Evolutionary conservation across 2,797 vertebrate genomes (phyloP).

Genomic region (Mormyrops boulengeri): DNA sequence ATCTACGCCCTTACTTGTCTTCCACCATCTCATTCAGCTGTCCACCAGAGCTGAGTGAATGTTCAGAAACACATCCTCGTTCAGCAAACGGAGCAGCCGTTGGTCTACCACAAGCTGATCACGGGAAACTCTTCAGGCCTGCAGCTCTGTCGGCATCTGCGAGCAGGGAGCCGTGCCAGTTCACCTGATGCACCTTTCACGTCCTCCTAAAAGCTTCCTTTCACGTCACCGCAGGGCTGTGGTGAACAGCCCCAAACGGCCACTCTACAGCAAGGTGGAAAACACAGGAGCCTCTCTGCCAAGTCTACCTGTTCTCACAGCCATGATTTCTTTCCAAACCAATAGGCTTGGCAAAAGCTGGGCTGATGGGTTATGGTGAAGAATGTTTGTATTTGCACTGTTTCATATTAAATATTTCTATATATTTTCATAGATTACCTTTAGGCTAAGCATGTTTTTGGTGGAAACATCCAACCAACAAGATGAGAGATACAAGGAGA

Average conservation of each 20-base stretch:
- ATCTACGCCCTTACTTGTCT: neutral
- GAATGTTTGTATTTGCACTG: conserved; percentile 12
- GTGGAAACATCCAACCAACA: conserved; percentile 37
- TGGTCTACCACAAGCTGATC: neutral
- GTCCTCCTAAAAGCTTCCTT: neutral
- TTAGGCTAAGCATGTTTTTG: conserved; percentile 32
- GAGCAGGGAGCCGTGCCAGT: neutral
- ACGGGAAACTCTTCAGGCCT: neutral
- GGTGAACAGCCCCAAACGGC: neutral
- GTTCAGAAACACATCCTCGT: neutral
- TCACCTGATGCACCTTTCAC: neutral
- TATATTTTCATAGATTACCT: conserved; percentile 28
- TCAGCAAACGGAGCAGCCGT: neutral
- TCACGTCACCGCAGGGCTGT: neutral
- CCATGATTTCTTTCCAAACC: conserved; percentile 27
- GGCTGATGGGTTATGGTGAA: conserved; percentile 2
- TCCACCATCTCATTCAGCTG: neutral
- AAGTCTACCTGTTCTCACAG: conserved; percentile 22
- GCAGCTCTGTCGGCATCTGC: neutral
- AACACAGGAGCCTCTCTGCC: conserved; percentile 12
- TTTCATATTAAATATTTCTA: conserved; percentile 27
- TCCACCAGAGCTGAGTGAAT: neutral
- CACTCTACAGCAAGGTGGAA: neutral
- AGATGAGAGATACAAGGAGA: conserved; percentile 44
- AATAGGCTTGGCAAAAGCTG: conserved; percentile 26